Evolutionary conservation across 1,140 invertebrate genomes (phyloP).

Genomic region (Nasonia vitripennis): DNA sequence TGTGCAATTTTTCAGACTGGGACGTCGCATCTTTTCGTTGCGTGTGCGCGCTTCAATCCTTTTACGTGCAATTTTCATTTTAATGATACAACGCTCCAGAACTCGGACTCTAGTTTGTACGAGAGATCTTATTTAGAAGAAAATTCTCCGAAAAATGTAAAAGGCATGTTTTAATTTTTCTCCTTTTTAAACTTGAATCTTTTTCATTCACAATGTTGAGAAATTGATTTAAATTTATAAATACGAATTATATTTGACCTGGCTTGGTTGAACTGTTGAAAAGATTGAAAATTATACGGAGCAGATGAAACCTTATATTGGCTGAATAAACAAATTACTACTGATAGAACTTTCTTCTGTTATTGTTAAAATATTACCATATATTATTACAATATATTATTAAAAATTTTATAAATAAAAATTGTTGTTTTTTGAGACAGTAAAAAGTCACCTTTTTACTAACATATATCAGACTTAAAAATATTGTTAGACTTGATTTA

Average conservation of each 20-base stretch:
- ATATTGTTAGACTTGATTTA: slow-evolving; percentile 2
- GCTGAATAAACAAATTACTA: too few species aligned
- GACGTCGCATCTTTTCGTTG: background rate
- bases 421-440: too few species aligned
- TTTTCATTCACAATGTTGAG: too few species aligned
- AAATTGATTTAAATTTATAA: too few species aligned
- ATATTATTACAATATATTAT: too few species aligned
- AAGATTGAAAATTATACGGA: too few species aligned
- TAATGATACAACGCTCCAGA: background rate
- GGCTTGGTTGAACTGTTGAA: too few species aligned
- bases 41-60: background rate
- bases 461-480: background rate
- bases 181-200: background rate
- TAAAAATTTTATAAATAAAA: too few species aligned
- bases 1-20: background rate
- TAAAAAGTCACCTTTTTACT: background rate
- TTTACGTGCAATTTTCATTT: background rate
- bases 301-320: too few species aligned
- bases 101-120: background rate
- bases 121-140: background rate
- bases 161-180: background rate
- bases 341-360: too few species aligned
- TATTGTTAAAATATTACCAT: too few species aligned
- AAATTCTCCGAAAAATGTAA: background rate
- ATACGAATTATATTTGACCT: too few species aligned